Conservation (phyloP, 2,797 vertebrate genomes). For the Gambelia wislizenii region DNA sequence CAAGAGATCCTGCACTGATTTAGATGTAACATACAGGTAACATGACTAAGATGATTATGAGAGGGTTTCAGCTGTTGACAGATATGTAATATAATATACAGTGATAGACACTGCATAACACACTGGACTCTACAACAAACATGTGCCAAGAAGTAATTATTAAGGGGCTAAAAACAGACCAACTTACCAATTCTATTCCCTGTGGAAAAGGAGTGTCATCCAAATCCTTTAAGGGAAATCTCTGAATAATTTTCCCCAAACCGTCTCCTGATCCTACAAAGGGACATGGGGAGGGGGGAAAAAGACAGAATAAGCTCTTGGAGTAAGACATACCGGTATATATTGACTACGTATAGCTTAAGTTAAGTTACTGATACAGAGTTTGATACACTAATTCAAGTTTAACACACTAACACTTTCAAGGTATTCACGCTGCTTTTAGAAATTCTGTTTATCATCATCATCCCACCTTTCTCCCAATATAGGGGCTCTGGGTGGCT, state of each 20-base stretch:
- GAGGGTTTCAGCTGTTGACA: not conserved
- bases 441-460: not conserved
- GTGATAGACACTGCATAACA: not conserved
- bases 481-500: no score
- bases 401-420: not conserved
- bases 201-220: constrained; percentile 97
- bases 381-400: not conserved
- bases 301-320: constrained; percentile 17
- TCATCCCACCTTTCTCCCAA: no score
- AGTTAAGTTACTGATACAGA: no score
- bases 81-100: not conserved
- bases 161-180: not conserved
- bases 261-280: constrained; percentile 88
- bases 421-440: not conserved
- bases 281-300: constrained; percentile 57
- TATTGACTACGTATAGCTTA: not conserved
- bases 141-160: not conserved
- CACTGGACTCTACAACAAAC: not conserved
- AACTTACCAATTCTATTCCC: constrained; percentile 97
- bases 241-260: constrained; percentile 97
- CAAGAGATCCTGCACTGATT: not conserved
- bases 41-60: not conserved
- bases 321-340: constrained; percentile 14
- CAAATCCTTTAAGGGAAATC: constrained; percentile 97
- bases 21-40: not conserved